Base-by-base conservation (phyloP, 2,113 vertebrate species). In the Zosterops pallidus region DNA sequence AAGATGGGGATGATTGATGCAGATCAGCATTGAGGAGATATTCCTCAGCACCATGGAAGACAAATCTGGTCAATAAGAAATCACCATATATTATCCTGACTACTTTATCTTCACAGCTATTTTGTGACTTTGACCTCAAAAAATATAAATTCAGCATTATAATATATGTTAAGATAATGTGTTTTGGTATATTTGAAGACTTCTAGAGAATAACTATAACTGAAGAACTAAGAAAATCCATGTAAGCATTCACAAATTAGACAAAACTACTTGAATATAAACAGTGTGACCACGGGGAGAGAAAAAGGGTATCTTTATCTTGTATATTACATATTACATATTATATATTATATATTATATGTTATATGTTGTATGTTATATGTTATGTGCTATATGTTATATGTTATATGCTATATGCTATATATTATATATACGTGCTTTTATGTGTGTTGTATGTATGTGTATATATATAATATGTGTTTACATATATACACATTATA, bases 211-310 rank as follows among this genome's bases (percentile, higher is more conserved):
- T 24, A 68, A 29, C 8, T 35, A 5, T 21, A 63, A 37, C 14
- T 50, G 12, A 68, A 77, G 16, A 89, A 64, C 4, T 41, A 28
- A 49, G n/a, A 81, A 55, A 46, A 81, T 9, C 3, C 16, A 33
- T 23, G 2, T 9, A 82, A 93, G 1, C 3, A 67, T 71, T 76
- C 52, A 71, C 5, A 93, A 46, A 42, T 18, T 37, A n/a, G 28
- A 55, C 14, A 80, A 71, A 86, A 41, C 2, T 22, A 11, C 6
- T n/a, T 59, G 14, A 68, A 68, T 13, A 63, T 46, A 55, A 80
- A 13, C 5, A 60, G 22, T 0, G 0, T n/a, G 16, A 7, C 26
- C 14, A 42, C 37, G 3, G 5, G 3, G 5, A 77, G 15, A 80
- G 9, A n/a, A 47, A 39, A 7, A 63, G 11, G 4, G 56, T 41